These are phyloP conservation scores for Aphelinus certus DNA, from an alignment of 1,140 invertebrate species.

Conservation along the genomic window DNA sequence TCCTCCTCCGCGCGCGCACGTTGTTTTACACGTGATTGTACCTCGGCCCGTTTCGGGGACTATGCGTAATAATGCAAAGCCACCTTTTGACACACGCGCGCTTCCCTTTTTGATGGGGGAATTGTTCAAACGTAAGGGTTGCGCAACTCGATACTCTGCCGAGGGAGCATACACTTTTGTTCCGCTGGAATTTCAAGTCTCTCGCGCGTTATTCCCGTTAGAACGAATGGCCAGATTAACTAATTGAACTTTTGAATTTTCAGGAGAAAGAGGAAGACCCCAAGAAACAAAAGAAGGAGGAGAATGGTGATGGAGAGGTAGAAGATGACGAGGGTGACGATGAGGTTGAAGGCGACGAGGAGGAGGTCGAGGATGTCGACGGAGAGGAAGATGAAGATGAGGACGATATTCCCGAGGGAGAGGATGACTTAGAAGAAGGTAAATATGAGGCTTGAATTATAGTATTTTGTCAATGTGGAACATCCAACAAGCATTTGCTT, in stretches of 20 bases:
- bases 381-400: constrained; percentile 74
- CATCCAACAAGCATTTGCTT: constrained; percentile 8
- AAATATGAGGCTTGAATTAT: constrained; percentile 58
- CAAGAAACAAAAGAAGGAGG: constrained; percentile 82
- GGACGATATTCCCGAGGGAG: constrained; percentile 73
- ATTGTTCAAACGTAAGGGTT: no score
- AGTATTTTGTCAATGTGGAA: no score
- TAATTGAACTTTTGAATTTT: constrained; percentile 45
- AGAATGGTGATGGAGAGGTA: constrained; percentile 73
- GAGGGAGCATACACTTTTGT: no score
- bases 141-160: no score
- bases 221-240: no score
- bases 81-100: no score
- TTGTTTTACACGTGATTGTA: not conserved
- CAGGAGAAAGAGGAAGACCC: constrained; percentile 78
- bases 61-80: no score
- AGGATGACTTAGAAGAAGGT: constrained; percentile 76
- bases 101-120: no score
- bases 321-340: constrained; percentile 75
- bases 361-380: constrained; percentile 68
- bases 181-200: no score
- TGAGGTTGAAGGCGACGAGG: constrained; percentile 73
- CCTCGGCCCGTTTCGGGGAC: no score
- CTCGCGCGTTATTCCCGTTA: no score
- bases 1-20: not conserved